Evolutionary conservation across 2,113 vertebrate species (phyloP), one percentile per base, ranked within the genome.

Genomic region (Meriones unguiculatus): DNA sequence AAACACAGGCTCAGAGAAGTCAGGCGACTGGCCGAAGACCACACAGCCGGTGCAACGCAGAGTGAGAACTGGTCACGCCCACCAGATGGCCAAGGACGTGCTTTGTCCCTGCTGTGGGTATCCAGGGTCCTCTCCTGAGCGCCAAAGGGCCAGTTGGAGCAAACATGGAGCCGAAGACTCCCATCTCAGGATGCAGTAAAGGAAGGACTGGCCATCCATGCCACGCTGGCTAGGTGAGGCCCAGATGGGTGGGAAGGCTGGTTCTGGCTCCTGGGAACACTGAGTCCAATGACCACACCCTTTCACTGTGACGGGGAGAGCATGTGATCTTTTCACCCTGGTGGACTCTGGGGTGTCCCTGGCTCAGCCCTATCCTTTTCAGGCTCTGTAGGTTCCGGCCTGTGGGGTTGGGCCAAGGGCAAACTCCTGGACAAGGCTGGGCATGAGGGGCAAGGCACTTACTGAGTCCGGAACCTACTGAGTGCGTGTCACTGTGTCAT

Each of bases 1-100:
- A 94, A 25, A 87, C 77, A 5, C 38, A 95, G 86, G 85, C 73
- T 92, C 87, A 91, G 90, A 78, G 87, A 81, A 17, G 78, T 2
- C 28, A 54, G 25, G 93, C 0, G 0, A 69, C 67, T 78, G 24
- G 65, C 46, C 90, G 41, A 52, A 69, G 52, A 59, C 67, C 90
- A 69, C 72, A 89, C 24, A 69, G 90, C 32, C 57, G 46, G 57
- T 1, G 41, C 15, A 18, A 69, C 57, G 54, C 38, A 57, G 20
- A 62, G n/a, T 24, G 54, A 7, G 30, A 32, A 50, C 17, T 32
- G 64, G 28, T 50, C 64, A 67, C 28, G 64, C 50, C 13, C 28
- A 24, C 18, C 65, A 35, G 41, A 67, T 67, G 12, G 15, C 30
- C 15, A 52, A 86, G 18, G 32, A 13, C 11, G 20, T 35, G 84